Conservation (phyloP, 2,797 vertebrate genomes). For the Tympanoctomys barrerae region DNA sequence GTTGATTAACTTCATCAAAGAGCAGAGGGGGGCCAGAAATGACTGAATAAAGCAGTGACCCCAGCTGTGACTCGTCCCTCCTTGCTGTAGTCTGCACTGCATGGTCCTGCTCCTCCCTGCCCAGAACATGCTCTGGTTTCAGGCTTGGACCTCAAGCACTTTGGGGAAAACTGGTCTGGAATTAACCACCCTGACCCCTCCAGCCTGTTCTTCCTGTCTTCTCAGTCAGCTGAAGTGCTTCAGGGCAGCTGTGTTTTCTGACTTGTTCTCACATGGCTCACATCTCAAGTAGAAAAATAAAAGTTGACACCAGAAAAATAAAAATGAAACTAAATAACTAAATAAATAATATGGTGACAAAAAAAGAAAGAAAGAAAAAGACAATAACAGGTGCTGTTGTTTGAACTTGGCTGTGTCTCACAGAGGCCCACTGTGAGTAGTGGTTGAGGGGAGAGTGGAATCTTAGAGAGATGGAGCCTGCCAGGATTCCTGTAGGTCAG, state of each 20-base stretch:
- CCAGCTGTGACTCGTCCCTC: slow-evolving; percentile 13
- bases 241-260: slow-evolving; percentile 18
- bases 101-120: slow-evolving; percentile 27
- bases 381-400: neutral
- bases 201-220: neutral
- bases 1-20: slow-evolving; percentile 97
- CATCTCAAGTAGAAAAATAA: slow-evolving; percentile 76
- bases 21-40: slow-evolving; percentile 89
- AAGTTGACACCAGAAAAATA: slow-evolving; percentile 29
- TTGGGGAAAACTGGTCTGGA: slow-evolving; percentile 13
- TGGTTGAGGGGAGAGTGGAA: neutral
- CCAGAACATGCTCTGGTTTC: neutral
- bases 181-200: neutral
- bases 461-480: neutral
- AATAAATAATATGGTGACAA: no score
- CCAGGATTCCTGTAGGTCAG: no score
- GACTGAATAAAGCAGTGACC: slow-evolving; percentile 79
- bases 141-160: slow-evolving; percentile 19
- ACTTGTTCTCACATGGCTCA: slow-evolving; percentile 4
- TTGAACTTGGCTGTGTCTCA: no score
- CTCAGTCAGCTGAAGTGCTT: neutral
- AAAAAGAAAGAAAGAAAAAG: slow-evolving; percentile 49
- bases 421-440: neutral
- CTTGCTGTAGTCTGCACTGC: slow-evolving; percentile 16
- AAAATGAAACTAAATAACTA: no score